phyloP scores from a whole-genome alignment of 1,140 invertebrate species.

The Ruditapes philippinarum region DNA sequence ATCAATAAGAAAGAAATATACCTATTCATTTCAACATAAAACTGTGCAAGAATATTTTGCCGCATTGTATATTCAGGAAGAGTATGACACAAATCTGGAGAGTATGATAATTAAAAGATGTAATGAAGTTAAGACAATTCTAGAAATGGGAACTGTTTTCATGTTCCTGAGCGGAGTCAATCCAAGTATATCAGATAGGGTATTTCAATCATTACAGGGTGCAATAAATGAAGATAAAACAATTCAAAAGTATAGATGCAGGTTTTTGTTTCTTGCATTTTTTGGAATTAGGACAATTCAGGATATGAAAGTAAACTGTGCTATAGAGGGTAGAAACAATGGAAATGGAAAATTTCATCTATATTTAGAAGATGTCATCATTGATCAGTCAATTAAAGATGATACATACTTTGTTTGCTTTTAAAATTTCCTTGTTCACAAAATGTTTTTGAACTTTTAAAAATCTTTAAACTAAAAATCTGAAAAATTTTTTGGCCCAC shows the following conservation, averaged over 20 bases:
- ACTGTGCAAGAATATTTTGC: not conserved
- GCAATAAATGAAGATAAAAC: not conserved
- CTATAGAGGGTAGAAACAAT: not conserved
- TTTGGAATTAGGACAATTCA: not conserved
- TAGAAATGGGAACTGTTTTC: not conserved
- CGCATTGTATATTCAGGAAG: not conserved
- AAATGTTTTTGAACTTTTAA: not conserved
- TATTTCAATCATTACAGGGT: not conserved
- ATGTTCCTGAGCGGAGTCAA: not conserved
- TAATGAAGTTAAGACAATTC: not conserved
- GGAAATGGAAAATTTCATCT: not conserved
- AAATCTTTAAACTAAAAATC: too few species aligned
- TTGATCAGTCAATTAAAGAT: not conserved
- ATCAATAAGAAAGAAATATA: not conserved
- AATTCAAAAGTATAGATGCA: not conserved
- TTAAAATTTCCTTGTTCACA: not conserved
- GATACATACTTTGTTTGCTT: not conserved
- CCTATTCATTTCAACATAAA: not conserved
- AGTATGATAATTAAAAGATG: not conserved
- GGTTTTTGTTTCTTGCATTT: not conserved
- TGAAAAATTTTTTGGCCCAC: too few species aligned
- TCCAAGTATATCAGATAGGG: not conserved
- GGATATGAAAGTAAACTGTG: not conserved
- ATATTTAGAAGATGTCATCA: not conserved
- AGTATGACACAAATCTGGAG: not conserved